Base-by-base conservation (phyloP, 1,140 invertebrate species). In the Papilio polyxenes region DNA sequence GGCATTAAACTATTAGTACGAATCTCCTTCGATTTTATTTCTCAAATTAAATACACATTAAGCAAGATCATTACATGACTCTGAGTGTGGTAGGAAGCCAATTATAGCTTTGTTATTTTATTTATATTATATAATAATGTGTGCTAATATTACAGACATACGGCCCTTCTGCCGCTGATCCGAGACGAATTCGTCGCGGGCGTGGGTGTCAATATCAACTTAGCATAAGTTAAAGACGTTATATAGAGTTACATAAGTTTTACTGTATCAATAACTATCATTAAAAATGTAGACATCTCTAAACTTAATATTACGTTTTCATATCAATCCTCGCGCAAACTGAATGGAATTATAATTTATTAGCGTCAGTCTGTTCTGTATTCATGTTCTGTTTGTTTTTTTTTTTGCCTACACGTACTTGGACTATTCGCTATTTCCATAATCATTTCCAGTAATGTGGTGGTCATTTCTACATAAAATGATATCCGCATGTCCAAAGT, bases 181-280 rank as follows among this genome's bases (percentile, higher is more conserved):
- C 88, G 94, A 65, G 94, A 95, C 80, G 94, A 95, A 56, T 94
- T 94, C 81, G 91, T 94, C n/a, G 90, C 92, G 40, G 93, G 93
- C 8, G 92, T 94, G 1, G 94, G 94, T 4, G 93, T 95, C 15
- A 95, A 95, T 88, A 95, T 95, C 84, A 95, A 95, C 81, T 80
- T 95, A 92, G 93, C 94, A 82, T 95, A 93, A 93, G 44, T 77
- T 44, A 49, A 76, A 76, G 17, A 76, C 48, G 10, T 65, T 65
- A 62, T 23, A 23, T 65, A n/a, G 23, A 69, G 23, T 48, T 51
- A 77, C 2, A 51, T 37, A 31, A 53, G 11, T 85, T 82, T 82
- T 59, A 37, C 44, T 49, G 37, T 53, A 69, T 59, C 74, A 74
- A 62, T 65, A 77, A 81, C 23, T 31, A 31, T 85, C 81, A 90